phyloP scores from a whole-genome alignment of 2,888 invertebrate species.

The Plemyria rubiginata region DNA sequence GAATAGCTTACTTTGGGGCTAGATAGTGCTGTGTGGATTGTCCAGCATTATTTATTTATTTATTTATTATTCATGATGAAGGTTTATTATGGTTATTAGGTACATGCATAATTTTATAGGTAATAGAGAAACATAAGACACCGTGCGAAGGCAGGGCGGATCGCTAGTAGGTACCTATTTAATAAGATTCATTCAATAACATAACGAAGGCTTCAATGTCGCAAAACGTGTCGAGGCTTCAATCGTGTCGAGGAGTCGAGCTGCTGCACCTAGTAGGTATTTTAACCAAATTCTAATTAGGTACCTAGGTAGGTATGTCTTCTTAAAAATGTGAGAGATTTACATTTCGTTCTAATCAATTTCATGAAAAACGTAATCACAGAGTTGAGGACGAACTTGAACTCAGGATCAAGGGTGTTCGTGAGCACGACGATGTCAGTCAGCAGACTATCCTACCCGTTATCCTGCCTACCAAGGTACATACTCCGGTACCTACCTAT shows the following conservation, averaged over 20 bases:
- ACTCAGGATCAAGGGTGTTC: constrained; percentile 40
- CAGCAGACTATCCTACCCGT: constrained; percentile 27
- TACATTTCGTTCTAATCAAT: constrained; percentile 7
- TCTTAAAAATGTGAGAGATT: neutral
- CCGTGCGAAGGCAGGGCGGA: too few relatives aligned
- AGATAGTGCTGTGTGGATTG: too few relatives aligned
- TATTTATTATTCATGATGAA: too few relatives aligned
- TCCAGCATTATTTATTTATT: too few relatives aligned
- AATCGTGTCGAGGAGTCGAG: neutral
- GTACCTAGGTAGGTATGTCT: too few relatives aligned
- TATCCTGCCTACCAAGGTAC: too few relatives aligned
- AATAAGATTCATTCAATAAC: neutral
- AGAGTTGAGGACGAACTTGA: constrained; percentile 37
- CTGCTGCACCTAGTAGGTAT: neutral
- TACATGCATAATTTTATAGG: too few relatives aligned
- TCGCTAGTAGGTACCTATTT: too few relatives aligned
- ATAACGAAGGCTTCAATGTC: neutral
- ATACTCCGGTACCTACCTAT: neutral
- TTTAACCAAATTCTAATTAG: neutral
- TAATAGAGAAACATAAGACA: too few relatives aligned
- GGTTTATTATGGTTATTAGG: too few relatives aligned
- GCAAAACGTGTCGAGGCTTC: neutral
- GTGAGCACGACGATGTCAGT: constrained; percentile 26
- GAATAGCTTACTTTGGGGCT: too few relatives aligned
- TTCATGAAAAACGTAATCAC: constrained; percentile 27